Conservation (phyloP, 1,140 invertebrate genomes). For the Cepaea nemoralis region DNA sequence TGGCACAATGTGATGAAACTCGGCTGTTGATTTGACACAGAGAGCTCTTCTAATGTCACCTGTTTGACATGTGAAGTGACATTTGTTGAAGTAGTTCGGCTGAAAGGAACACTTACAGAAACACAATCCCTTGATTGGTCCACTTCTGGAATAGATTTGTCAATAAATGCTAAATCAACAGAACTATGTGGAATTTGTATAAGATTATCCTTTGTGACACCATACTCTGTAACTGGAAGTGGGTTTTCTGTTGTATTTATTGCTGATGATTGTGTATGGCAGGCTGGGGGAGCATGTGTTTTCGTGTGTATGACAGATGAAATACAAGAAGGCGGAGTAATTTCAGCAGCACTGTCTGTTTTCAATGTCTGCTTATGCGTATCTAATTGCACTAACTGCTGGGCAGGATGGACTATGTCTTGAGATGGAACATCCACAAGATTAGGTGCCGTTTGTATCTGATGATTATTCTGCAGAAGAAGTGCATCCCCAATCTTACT, state of each 20-base stretch:
- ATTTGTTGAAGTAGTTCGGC: neutral
- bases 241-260: neutral
- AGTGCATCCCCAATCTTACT: neutral
- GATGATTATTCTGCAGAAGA: neutral
- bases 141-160: neutral
- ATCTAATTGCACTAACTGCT: neutral
- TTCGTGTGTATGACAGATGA: neutral
- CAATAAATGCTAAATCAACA: neutral
- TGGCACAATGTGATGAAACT: neutral
- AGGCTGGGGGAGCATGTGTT: neutral
- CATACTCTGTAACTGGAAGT: neutral
- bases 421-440: neutral
- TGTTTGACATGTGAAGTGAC: neutral
- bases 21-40: neutral
- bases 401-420: neutral
- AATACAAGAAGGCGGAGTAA: neutral
- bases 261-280: neutral
- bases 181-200: neutral
- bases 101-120: neutral
- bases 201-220: neutral
- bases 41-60: neutral
- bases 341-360: neutral
- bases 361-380: neutral
- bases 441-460: neutral
- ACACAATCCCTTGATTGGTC: neutral